Conservation (phyloP, 2,113 vertebrate species). For the Dasypus novemcinctus region DNA sequence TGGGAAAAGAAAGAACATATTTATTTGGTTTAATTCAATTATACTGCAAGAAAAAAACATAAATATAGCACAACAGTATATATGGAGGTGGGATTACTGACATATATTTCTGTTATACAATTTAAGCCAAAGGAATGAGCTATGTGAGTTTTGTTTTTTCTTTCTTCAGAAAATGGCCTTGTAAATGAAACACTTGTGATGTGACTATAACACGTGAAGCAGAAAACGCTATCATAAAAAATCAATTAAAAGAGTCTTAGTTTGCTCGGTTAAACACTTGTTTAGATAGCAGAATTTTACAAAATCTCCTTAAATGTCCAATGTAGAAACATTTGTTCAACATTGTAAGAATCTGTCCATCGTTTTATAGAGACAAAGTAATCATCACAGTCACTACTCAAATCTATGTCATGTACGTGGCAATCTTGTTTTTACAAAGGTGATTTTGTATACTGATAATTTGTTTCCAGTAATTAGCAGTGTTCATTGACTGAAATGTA, state of each 20-base stretch:
- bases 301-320: too few relatives aligned
- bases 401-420: accelerated
- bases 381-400: accelerated
- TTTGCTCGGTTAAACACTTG: not conserved
- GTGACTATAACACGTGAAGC: too few relatives aligned
- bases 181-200: not conserved
- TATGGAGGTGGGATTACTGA: not conserved
- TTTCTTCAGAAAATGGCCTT: not conserved
- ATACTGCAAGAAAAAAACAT: too few relatives aligned
- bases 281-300: too few relatives aligned
- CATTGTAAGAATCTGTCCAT: too few relatives aligned
- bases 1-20: accelerated
- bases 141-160: not conserved
- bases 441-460: accelerated
- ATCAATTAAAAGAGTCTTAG: not conserved
- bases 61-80: accelerated
- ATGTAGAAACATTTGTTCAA: not conserved
- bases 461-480: accelerated
- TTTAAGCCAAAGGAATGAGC: not conserved
- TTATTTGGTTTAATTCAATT: too few relatives aligned
- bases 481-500: not conserved
- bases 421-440: not conserved
- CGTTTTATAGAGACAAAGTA: not conserved
- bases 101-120: not conserved
- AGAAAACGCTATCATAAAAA: too few relatives aligned